Conservation (phyloP, 2,888 invertebrate species). For the Cacoxenus indagator region DNA sequence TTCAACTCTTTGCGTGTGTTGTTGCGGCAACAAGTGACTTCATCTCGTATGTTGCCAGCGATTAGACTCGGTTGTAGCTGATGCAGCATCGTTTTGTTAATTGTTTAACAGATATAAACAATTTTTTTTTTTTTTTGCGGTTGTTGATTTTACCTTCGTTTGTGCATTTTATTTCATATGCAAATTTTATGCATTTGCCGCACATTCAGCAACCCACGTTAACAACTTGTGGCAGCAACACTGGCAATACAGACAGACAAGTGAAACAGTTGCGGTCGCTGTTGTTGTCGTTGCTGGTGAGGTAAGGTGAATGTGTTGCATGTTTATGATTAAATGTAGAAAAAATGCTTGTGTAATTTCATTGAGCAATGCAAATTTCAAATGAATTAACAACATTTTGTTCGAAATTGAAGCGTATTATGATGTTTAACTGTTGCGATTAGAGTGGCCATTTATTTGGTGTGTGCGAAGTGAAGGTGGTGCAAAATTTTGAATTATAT, state of each 20-base stretch:
- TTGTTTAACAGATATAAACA: constrained; percentile 59
- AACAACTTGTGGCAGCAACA: not conserved
- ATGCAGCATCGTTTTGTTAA: constrained; percentile 55
- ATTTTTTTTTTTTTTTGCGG: constrained; percentile 31
- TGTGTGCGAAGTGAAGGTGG: not conserved
- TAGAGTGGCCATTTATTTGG: not conserved
- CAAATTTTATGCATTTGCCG: constrained; percentile 17
- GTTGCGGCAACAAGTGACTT: constrained; percentile 37
- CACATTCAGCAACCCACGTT: constrained; percentile 5
- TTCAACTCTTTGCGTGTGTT: constrained; percentile 44
- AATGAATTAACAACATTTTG: not conserved
- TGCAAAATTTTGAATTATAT: no score
- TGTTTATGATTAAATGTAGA: not conserved
- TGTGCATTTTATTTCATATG: constrained; percentile 10
- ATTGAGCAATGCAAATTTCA: constrained; percentile 17
- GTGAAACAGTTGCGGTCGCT: not conserved
- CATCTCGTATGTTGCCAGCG: constrained; percentile 34
- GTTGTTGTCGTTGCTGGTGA: no score
- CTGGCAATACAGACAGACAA: not conserved
- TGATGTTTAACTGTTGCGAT: not conserved
- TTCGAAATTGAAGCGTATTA: not conserved
- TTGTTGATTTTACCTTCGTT: constrained; percentile 39
- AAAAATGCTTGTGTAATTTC: not conserved
- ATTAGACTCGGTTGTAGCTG: constrained; percentile 7
- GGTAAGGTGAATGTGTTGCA: constrained; percentile 17